phyloP scores from a whole-genome alignment of 30 jellyfish, hydroid and myxozoan species.

The Hydractinia echinata region DNA sequence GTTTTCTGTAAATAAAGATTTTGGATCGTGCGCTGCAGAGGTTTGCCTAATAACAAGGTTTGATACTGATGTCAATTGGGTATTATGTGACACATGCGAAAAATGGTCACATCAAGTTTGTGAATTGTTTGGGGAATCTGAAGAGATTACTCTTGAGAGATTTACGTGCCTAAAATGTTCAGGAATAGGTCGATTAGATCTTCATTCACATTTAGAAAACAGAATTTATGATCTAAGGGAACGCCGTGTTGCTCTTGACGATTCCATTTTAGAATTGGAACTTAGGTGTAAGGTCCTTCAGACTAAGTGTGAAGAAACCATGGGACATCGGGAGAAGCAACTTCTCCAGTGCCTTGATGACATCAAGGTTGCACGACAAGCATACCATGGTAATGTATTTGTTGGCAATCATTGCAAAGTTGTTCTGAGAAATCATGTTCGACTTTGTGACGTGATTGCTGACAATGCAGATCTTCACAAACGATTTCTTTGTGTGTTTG shows the following conservation, averaged over 20 bases:
- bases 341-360: not conserved
- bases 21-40: no score
- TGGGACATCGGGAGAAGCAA: slow-evolving; percentile 18
- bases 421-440: slow-evolving; percentile 19
- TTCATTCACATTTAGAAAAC: not conserved
- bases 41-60: not conserved
- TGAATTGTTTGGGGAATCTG: not conserved
- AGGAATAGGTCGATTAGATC: not conserved
- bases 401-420: slow-evolving; percentile 53
- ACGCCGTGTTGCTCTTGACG: not conserved
- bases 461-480: slow-evolving; percentile 18
- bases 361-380: slow-evolving; percentile 33
- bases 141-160: not conserved
- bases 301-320: not conserved
- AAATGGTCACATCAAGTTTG: not conserved
- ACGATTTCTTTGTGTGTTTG: not conserved
- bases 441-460: slow-evolving; percentile 25
- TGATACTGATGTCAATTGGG: not conserved
- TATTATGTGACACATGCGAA: not conserved
- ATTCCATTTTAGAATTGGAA: not conserved
- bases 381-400: slow-evolving; percentile 51
- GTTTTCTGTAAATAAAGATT: not conserved
- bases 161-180: not conserved
- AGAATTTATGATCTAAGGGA: not conserved
- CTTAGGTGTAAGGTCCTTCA: not conserved